phyloP scores from a whole-genome alignment of 2,888 invertebrate species.

The Trichogramma dendrolimi region DNA sequence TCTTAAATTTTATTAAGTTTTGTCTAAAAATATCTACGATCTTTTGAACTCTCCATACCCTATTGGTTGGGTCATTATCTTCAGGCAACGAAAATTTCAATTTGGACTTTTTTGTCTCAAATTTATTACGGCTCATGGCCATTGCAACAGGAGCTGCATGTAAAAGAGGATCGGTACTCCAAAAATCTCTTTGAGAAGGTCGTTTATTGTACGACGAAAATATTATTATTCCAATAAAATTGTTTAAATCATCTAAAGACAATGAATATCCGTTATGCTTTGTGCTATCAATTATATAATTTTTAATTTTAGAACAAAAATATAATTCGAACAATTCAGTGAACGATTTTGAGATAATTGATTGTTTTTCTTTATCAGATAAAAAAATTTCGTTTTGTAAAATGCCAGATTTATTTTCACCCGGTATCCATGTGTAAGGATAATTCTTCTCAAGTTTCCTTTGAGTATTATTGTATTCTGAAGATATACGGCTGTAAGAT shows the following conservation, averaged over 20 bases:
- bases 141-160: not conserved
- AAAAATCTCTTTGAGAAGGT: constrained; percentile 4
- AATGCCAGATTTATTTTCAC: not conserved
- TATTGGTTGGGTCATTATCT: not conserved
- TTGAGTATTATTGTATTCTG: too few relatives aligned
- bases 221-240: not conserved
- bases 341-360: not conserved
- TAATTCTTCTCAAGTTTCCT: constrained; percentile 1
- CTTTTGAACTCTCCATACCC: not conserved
- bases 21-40: constrained; percentile 2
- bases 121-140: not conserved
- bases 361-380: not conserved
- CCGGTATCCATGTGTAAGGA: not conserved
- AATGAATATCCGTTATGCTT: too few relatives aligned
- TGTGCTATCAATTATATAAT: too few relatives aligned
- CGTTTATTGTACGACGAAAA: not conserved
- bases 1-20: not conserved
- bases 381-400: not conserved
- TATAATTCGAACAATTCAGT: constrained; percentile 3
- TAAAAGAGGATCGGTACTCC: constrained; percentile 5
- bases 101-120: constrained; percentile 1
- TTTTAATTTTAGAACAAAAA: not conserved
- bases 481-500: too few relatives aligned
- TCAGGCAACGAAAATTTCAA: constrained; percentile 2
- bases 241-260: not conserved